Base-by-base conservation (phyloP, 2,797 vertebrate species). In the Intellagama lesueurii region DNA sequence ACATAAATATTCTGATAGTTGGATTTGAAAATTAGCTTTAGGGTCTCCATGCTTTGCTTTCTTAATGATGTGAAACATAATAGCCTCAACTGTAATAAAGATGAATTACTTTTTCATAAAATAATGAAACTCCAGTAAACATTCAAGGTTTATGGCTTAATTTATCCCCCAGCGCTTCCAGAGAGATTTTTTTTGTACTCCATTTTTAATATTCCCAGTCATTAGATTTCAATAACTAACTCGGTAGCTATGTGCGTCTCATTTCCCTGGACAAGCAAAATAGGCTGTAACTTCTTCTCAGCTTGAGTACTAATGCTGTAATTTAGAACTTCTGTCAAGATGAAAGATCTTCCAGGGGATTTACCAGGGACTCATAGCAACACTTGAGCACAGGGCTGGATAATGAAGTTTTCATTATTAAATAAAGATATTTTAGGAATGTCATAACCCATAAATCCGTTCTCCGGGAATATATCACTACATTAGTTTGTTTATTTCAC, bases 181-280 rank as follows among this genome's bases (percentile, higher is more conserved):
- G 85, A 49, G 80, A 73, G 49, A 78, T 88, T 87, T 89, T 52
- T 7, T 83, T 93, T 92, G 94, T 91, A 4, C 92, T 93, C 92
- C 95, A 92, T 96, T 97, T 97, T 98, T 98, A 98, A 98, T 98
- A 97, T 97, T 96, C 97, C 95, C 96, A 96, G 97, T 97, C 98
- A 98, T 98, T 98, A 98, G 98, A 97, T 97, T 98, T 98, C 98
- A 98, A 97, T 98, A 97, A 98, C 97, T 97, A 96, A 96, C 97
- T 97, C 97, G 95, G 96, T 96, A 96, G 97, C 97, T 96, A 97
- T 94, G 97, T 96, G 97, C 96, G 97, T 95, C 96, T 99, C 98
- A 98, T 99, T 98, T 99, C 99, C 99, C 98, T 96, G 97, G 98
- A 97, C 97, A 94, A 98, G 97, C 98, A 97, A 96, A 98, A 97